Evolutionary conservation across 1,140 invertebrate genomes (phyloP).

Genomic region (Teleopsis dalmanni): DNA sequence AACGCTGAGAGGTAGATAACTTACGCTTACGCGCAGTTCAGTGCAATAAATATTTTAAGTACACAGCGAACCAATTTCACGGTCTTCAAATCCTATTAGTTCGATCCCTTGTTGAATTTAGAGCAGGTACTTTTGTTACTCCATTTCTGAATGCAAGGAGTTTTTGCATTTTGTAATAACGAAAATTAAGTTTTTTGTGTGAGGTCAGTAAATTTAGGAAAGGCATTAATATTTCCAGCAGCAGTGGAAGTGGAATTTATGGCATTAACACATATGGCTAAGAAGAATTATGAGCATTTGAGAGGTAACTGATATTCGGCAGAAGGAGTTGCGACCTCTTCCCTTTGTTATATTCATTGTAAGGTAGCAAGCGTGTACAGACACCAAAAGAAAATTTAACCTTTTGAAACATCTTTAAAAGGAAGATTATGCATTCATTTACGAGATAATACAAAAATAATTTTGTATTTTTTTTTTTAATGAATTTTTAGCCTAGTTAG

Average conservation of each 20-base stretch:
- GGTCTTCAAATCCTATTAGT: constrained; percentile 46
- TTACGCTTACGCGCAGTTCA: not conserved
- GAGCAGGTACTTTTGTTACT: not conserved
- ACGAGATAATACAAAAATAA: too few species aligned
- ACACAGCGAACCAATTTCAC: constrained; percentile 46
- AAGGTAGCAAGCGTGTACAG: too few species aligned
- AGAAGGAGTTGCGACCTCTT: too few species aligned
- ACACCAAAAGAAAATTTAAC: too few species aligned
- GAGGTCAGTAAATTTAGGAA: not conserved
- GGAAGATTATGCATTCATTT: too few species aligned
- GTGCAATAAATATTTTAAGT: constrained; percentile 44
- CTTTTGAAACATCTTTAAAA: too few species aligned
- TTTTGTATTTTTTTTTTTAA: too few species aligned
- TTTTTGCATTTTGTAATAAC: not conserved
- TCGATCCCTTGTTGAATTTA: constrained; percentile 28
- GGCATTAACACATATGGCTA: not conserved
- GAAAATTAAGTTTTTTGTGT: not conserved
- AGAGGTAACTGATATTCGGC: too few species aligned
- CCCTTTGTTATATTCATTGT: too few species aligned
- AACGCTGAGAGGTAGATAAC: not conserved
- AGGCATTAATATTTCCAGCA: not conserved
- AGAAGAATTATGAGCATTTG: too few species aligned
- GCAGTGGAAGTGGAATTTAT: not conserved
- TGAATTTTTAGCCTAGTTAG: too few species aligned
- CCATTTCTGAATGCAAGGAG: not conserved